Conservation (phyloP, 2,113 vertebrate genomes). For the Thinocorus orbignyianus region DNA sequence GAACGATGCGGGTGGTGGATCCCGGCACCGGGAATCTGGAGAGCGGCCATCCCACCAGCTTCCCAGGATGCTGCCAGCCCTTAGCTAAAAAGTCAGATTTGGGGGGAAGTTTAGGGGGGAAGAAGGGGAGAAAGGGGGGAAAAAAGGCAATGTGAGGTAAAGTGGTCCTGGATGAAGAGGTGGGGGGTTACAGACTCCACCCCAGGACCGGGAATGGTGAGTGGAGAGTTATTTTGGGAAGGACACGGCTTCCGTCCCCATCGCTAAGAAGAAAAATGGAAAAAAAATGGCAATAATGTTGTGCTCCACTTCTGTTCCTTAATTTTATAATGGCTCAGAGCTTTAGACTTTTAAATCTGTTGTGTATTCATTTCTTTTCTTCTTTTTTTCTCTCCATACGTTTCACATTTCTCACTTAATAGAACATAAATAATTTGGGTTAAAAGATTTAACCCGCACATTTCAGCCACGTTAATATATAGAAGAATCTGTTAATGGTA, state of each 20-base stretch:
- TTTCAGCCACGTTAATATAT: constrained; percentile 84
- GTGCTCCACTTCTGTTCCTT: constrained; percentile 72
- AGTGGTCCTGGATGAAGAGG: background rate
- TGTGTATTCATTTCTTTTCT: constrained; percentile 70
- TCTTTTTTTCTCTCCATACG: constrained; percentile 74
- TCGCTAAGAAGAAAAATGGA: constrained; percentile 6
- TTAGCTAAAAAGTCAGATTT: background rate
- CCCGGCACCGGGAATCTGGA: background rate
- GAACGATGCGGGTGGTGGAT: background rate
- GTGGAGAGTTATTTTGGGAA: background rate
- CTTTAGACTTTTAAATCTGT: constrained; percentile 79
- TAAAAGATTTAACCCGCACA: constrained; percentile 85
- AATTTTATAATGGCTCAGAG: constrained; percentile 77
- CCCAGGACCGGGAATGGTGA: background rate
- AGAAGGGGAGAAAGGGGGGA: too few relatives aligned
- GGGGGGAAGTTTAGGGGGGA: background rate
- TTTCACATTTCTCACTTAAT: constrained; percentile 82
- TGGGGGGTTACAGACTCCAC: background rate
- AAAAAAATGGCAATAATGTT: constrained; percentile 51
- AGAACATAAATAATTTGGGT: constrained; percentile 87
- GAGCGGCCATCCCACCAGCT: background rate
- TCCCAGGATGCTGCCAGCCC: background rate
- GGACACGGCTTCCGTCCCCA: background rate
- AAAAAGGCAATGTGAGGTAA: background rate
- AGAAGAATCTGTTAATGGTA: constrained; percentile 86